Evolutionary conservation across 2,888 invertebrate species (phyloP).

Genomic region (Hemithea aestivaria): DNA sequence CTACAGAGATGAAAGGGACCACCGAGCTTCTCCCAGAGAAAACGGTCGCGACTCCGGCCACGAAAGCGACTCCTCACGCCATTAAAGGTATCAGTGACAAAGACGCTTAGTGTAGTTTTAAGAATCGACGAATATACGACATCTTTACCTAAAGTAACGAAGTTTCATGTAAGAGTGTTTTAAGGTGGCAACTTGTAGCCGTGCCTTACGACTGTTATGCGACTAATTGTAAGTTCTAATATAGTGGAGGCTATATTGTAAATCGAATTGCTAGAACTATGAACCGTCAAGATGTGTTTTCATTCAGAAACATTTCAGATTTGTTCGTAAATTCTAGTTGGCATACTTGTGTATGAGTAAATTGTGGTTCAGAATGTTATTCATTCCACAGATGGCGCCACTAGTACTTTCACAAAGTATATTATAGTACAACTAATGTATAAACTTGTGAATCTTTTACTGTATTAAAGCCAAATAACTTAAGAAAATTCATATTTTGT

Average conservation of each 20-base stretch:
- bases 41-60: conserved; percentile 74
- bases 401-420: conserved; percentile 39
- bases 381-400: conserved; percentile 54
- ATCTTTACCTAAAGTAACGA: conserved; percentile 59
- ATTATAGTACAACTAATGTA: too few relatives aligned
- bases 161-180: conserved; percentile 52
- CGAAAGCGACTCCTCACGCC: conserved; percentile 74
- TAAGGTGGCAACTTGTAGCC: conserved; percentile 53
- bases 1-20: conserved; percentile 64
- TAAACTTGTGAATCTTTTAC: conserved; percentile 36
- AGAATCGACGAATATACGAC: conserved; percentile 43
- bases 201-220: conserved; percentile 67
- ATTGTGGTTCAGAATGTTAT: conserved; percentile 42
- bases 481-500: conserved; percentile 45
- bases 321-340: too few relatives aligned
- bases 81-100: conserved; percentile 42
- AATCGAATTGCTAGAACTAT: conserved; percentile 42
- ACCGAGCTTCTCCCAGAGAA: conserved; percentile 69
- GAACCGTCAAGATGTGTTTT: conserved; percentile 13
- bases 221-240: conserved; percentile 57
- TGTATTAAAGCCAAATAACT: conserved; percentile 59
- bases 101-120: conserved; percentile 33
- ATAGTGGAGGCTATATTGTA: conserved; percentile 63
- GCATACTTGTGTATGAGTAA: too few relatives aligned
- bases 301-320: too few relatives aligned